These are phyloP conservation scores for Diachasma alloeum DNA, from an alignment of 1,140 invertebrate genomes.

Conservation along the genomic window DNA sequence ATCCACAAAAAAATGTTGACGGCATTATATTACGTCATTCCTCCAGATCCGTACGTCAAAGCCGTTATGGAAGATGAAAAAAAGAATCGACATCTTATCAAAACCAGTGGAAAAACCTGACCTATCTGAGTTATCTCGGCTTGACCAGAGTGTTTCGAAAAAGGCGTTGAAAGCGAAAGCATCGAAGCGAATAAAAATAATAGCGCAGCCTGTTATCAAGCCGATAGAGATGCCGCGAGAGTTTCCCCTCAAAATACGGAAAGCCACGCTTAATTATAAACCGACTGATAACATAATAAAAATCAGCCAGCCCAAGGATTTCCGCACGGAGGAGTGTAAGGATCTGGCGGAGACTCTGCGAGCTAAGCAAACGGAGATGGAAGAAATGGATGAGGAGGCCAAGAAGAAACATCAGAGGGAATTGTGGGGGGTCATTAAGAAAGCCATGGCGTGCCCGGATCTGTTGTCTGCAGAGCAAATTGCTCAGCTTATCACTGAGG, in stretches of 20 bases:
- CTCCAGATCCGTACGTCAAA: constrained; percentile 34
- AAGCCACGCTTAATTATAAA: constrained; percentile 34
- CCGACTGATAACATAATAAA: constrained; percentile 23
- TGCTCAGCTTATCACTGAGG: constrained; percentile 26
- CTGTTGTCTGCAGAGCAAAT: constrained; percentile 32
- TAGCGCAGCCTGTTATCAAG: constrained; percentile 25
- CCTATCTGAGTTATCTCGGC: neutral
- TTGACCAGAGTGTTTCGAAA: constrained; percentile 29
- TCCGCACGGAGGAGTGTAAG: constrained; percentile 16
- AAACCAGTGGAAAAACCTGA: constrained; percentile 5
- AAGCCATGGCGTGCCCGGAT: constrained; percentile 27
- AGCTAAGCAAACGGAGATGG: neutral
- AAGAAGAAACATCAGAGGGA: neutral
- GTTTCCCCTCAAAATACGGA: constrained; percentile 25
- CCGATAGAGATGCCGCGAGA: constrained; percentile 5
- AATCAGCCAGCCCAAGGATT: constrained; percentile 29
- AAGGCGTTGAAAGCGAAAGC: constrained; percentile 29
- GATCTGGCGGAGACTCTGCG: constrained; percentile 2
- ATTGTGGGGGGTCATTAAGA: constrained; percentile 25
- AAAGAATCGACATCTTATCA: constrained; percentile 30
- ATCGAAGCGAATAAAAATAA: constrained; percentile 27
- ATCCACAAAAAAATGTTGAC: no score
- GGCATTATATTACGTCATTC: no score
- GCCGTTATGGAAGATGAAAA: constrained; percentile 32
- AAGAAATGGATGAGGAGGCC: neutral